Conservation (phyloP, 2,113 vertebrate genomes). For the Apteryx owenii region DNA sequence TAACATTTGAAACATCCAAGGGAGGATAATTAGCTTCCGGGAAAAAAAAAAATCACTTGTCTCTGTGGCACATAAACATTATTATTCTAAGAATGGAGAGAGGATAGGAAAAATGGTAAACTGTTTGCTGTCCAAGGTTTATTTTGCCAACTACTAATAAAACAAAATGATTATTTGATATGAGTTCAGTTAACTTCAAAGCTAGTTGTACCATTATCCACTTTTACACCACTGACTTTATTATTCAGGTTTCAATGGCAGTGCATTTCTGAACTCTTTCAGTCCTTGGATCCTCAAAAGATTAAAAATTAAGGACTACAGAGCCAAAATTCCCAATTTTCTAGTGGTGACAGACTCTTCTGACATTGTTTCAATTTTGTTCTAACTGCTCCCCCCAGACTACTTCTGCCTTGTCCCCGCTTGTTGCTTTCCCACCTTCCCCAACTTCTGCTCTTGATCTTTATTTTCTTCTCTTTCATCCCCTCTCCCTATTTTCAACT, state of each 20-base stretch:
- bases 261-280: neutral
- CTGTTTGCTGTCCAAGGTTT: neutral
- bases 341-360: neutral
- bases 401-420: neutral
- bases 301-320: neutral
- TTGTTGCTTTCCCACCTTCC: neutral
- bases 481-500: neutral
- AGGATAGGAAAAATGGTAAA: neutral
- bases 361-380: neutral
- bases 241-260: neutral
- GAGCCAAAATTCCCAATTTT: neutral
- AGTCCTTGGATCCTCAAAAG: neutral
- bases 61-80: neutral
- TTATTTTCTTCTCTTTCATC: neutral
- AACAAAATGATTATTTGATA: neutral
- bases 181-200: neutral
- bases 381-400: neutral
- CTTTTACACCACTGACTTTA: neutral
- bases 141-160: neutral
- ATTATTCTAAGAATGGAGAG: neutral
- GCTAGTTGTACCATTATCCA: neutral
- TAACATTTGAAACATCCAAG: constrained; percentile 51
- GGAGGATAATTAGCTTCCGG: constrained; percentile 2
- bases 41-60: neutral
- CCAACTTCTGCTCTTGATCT: neutral